Conservation (phyloP, 2,113 vertebrate species). For the Xiphorhynchus elegans region DNA sequence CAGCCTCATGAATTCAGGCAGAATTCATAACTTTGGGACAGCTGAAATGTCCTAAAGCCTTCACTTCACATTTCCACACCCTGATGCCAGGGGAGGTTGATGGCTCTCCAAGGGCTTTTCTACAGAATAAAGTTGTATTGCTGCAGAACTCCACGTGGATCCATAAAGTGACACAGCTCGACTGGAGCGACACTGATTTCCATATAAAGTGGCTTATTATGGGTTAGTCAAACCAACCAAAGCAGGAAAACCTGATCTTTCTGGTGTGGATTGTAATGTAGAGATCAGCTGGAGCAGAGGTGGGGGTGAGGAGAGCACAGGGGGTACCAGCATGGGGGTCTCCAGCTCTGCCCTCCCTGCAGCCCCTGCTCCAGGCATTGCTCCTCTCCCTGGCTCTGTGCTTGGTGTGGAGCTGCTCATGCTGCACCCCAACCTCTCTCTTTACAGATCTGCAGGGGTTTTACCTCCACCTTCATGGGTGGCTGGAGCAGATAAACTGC, state of each 20-base stretch:
- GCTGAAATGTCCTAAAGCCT: neutral
- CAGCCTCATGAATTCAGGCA: neutral
- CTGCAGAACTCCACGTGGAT: neutral
- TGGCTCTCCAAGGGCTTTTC: neutral
- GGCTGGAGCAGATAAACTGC: neutral
- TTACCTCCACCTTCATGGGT: neutral
- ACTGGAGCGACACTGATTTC: neutral
- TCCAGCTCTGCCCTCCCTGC: neutral
- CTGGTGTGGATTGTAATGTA: neutral
- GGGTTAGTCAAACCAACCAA: neutral
- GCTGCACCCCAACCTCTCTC: neutral
- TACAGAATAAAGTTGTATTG: neutral
- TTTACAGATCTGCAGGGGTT: neutral
- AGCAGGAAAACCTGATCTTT: neutral
- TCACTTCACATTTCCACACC: neutral
- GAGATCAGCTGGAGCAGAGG: neutral
- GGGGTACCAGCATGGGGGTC: neutral
- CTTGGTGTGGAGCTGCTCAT: neutral
- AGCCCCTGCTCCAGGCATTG: accelerated
- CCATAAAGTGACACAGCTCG: neutral
- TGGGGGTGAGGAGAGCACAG: neutral
- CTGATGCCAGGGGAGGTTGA: neutral
- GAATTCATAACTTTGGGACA: neutral
- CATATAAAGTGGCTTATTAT: conserved; percentile 31
- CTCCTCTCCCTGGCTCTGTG: neutral